phyloP scores from a whole-genome alignment of 2,797 vertebrate genomes.

The Eptatretus atami region DNA sequence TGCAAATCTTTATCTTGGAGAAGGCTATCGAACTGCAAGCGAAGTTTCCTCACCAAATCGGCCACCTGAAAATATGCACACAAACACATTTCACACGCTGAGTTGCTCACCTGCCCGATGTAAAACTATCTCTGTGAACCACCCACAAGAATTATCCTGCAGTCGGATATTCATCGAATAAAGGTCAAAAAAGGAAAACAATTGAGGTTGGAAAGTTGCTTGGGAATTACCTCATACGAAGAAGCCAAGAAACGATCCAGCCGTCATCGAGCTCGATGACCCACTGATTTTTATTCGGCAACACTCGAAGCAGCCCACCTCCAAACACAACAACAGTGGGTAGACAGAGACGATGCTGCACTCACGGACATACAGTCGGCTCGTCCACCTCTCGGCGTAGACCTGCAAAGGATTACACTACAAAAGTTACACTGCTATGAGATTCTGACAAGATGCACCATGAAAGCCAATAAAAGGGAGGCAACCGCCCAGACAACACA shows the following conservation, averaged over 20 bases:
- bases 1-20: constrained; percentile 85
- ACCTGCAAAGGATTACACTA: constrained; percentile 68
- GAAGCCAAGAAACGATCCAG: constrained; percentile 67
- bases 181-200: not conserved
- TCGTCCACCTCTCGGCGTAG: constrained; percentile 77
- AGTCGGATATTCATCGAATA: not conserved
- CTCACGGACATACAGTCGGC: constrained; percentile 26
- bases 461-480: too few relatives aligned
- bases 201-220: not conserved
- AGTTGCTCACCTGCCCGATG: too few relatives aligned
- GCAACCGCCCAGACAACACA: too few relatives aligned
- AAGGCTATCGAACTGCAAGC: constrained; percentile 61
- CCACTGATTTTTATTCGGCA: constrained; percentile 30
- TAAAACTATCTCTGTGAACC: too few relatives aligned
- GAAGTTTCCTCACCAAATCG: constrained; percentile 62
- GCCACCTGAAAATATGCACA: constrained; percentile 18
- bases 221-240: constrained; percentile 37
- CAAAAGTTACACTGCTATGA: constrained; percentile 15
- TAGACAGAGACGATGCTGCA: constrained; percentile 94
- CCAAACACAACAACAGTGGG: constrained; percentile 57
- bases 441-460: too few relatives aligned
- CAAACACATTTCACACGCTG: not conserved
- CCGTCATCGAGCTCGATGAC: constrained; percentile 67
- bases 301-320: constrained; percentile 45
- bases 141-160: too few relatives aligned